Percentiles rank a stretch among this genome's conserved stretches.
Conservation (phyloP, 1,140 invertebrate genomes). For the Dinothrombium tinctorium region DNA sequence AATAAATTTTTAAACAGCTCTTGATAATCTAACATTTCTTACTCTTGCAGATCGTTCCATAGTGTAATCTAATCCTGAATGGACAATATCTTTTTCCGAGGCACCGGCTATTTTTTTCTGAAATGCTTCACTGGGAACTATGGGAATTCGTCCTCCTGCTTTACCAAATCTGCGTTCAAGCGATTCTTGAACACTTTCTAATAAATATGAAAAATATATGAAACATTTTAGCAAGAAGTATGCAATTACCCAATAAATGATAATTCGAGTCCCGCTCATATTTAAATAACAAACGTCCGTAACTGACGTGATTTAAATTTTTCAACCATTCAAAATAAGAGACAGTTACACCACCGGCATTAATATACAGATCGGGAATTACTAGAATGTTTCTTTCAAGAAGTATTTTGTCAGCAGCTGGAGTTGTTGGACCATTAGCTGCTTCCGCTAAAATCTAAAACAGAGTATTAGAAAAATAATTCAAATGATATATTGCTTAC, state of each 20-base stretch:
- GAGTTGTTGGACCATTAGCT: slow-evolving; percentile 63
- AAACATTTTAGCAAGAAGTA: slow-evolving; percentile 6
- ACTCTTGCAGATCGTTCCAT: slow-evolving; percentile 74
- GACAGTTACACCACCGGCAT: slow-evolving; percentile 97
- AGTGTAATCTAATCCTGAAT: slow-evolving; percentile 94
- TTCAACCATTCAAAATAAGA: slow-evolving; percentile 99
- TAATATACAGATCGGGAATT: slow-evolving; percentile 89
- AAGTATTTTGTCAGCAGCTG: slow-evolving; percentile 84
- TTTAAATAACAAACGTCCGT: slow-evolving; percentile 94
- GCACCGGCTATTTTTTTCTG: slow-evolving; percentile 90
- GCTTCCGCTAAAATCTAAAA: slow-evolving; percentile 3
- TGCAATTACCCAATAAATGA: slow-evolving; percentile 60
- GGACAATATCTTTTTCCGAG: slow-evolving; percentile 97
- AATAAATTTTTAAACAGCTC: slow-evolving; percentile 10
- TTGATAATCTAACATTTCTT: slow-evolving; percentile 14
- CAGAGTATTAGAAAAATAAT: slow-evolving; percentile 2
- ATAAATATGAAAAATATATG: slow-evolving; percentile 13
- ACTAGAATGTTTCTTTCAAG: slow-evolving; percentile 82
- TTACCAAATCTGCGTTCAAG: slow-evolving; percentile 82
- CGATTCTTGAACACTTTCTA: slow-evolving; percentile 97
- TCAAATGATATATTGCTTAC: slow-evolving; percentile 22
- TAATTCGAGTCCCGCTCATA: slow-evolving; percentile 97
- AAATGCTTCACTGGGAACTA: slow-evolving; percentile 79
- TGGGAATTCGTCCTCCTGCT: slow-evolving; percentile 75
- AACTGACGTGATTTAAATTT: slow-evolving; percentile 97